phyloP scores from a whole-genome alignment of 1,140 invertebrate species.

The Thalassaphorura encarpata region DNA sequence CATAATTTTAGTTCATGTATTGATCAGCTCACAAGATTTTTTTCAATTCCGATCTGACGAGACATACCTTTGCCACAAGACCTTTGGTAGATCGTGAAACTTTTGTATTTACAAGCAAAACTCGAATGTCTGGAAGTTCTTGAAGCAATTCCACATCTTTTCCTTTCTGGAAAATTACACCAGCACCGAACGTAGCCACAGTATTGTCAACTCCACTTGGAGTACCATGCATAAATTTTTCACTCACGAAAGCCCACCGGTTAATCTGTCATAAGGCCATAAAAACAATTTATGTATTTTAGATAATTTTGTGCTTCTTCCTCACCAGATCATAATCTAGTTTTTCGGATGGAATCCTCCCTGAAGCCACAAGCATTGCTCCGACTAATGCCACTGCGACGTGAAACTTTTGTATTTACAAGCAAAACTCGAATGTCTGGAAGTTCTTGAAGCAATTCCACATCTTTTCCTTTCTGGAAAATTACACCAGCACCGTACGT shows the following conservation, averaged over 20 bases:
- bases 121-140: slow-evolving; percentile 37
- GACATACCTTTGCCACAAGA: slow-evolving; percentile 56
- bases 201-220: slow-evolving; percentile 92
- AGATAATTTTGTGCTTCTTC: background rate
- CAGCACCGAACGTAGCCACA: slow-evolving; percentile 72
- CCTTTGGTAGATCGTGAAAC: slow-evolving; percentile 70
- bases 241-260: slow-evolving; percentile 67
- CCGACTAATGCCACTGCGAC: slow-evolving; percentile 70
- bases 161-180: slow-evolving; percentile 55
- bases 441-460: slow-evolving; percentile 19
- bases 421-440: slow-evolving; percentile 52
- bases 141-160: slow-evolving; percentile 33
- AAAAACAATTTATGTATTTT: background rate
- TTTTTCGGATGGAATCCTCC: no score
- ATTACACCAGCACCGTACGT: slow-evolving; percentile 70
- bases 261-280: slow-evolving; percentile 12
- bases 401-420: slow-evolving; percentile 68
- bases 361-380: slow-evolving; percentile 42
- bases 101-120: slow-evolving; percentile 73
- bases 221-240: slow-evolving; percentile 80
- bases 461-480: slow-evolving; percentile 47
- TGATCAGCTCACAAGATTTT: no score
- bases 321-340: no score
- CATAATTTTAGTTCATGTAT: no score
- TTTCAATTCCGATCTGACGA: background rate